Percentiles rank a stretch among this genome's conserved stretches.
Evolutionary conservation across 2,888 invertebrate genomes (phyloP).

Genomic region (Sinelater perroti): DNA sequence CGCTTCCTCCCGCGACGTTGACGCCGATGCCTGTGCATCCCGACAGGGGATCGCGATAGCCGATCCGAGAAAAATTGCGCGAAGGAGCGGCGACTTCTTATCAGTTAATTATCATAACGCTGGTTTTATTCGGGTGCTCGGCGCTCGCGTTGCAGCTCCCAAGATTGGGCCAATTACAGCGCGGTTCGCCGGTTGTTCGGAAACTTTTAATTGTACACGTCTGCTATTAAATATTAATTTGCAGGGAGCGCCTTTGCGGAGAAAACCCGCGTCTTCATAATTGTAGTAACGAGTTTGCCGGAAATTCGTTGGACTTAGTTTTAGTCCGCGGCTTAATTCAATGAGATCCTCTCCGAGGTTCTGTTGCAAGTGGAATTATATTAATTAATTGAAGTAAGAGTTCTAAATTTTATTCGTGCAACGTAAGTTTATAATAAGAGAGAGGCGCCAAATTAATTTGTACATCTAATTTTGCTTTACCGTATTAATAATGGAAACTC

Average conservation of each 20-base stretch:
- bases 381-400: too few species aligned
- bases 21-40: constrained; percentile 25
- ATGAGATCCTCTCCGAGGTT: too few species aligned
- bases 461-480: too few species aligned
- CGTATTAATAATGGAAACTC: too few species aligned
- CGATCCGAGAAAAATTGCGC: constrained; percentile 23
- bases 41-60: constrained; percentile 10
- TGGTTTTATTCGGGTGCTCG: constrained; percentile 12
- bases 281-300: too few species aligned
- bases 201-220: constrained; percentile 4
- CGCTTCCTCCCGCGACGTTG: constrained; percentile 12
- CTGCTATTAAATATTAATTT: constrained; percentile 3
- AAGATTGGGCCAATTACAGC: constrained; percentile 7
- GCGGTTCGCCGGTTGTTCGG: not conserved
- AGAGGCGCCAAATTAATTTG: too few species aligned
- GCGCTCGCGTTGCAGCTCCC: not conserved
- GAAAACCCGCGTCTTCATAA: too few species aligned
- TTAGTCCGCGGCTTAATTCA: too few species aligned
- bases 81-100: not conserved
- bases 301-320: too few species aligned
- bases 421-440: too few species aligned
- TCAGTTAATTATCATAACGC: constrained; percentile 17
- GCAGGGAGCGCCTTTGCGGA: not conserved
- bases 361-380: too few species aligned
- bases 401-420: too few species aligned